A percentile compares a stretch with the other conserved stretches of the same genome.
Conservation (phyloP, 2,888 invertebrate genomes). For the Drosophila nigricruria region DNA sequence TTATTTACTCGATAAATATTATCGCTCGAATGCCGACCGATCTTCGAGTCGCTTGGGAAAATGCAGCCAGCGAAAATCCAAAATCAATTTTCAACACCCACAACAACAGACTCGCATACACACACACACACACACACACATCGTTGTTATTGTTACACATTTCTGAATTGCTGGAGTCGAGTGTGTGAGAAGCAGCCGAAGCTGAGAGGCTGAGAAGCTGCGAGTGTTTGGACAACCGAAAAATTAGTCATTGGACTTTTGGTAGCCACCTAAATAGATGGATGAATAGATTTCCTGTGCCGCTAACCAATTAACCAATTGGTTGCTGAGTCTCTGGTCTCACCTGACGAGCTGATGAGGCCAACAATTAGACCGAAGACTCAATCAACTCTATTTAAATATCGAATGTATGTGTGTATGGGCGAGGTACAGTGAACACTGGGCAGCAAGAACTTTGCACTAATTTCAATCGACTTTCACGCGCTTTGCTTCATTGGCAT, state of each 20-base stretch:
- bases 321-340: conserved; percentile 3
- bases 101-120: conserved; percentile 29
- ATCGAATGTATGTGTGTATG: background rate
- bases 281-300: conserved; percentile 59
- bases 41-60: conserved; percentile 50
- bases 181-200: conserved; percentile 51
- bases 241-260: conserved; percentile 59
- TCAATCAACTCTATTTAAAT: conserved; percentile 7
- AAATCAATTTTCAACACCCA: conserved; percentile 52
- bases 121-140: conserved; percentile 15
- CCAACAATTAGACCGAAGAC: conserved; percentile 18
- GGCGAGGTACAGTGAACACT: background rate
- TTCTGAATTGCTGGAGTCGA: conserved; percentile 35
- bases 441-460: background rate
- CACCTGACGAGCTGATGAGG: conserved; percentile 1
- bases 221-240: conserved; percentile 47
- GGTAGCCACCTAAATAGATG: conserved; percentile 34
- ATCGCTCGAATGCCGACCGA: conserved; percentile 43
- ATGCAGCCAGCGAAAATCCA: conserved; percentile 22
- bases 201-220: conserved; percentile 25
- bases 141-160: conserved; percentile 54
- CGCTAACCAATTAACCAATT: conserved; percentile 47
- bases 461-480: background rate
- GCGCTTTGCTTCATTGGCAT: too few species aligned
- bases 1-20: conserved; percentile 78